Base-by-base conservation (phyloP, 2,113 vertebrate genomes). In the Sapajus apella region DNA sequence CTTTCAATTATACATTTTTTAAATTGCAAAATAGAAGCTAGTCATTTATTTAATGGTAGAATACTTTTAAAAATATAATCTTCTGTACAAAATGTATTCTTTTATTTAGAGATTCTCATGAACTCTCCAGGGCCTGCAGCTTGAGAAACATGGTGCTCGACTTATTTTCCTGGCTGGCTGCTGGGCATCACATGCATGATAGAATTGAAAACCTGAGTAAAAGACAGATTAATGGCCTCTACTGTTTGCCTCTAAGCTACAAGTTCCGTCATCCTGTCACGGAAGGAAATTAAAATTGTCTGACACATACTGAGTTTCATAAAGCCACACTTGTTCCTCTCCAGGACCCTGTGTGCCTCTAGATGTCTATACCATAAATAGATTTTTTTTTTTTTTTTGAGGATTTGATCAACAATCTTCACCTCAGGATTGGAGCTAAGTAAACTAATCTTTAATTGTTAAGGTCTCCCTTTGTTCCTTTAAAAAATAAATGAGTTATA, bases 201-300 rank as follows among this genome's bases (percentile, higher is more conserved):
- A 92, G 85, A 97, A 90, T 66, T 85, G 76, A 97, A 97, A 87
- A 84, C 64, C 30, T 66, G 89, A 95, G 40, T 87, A 80, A 92
- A 87, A 97, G 84, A 91, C 83, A 96, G 93, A 96, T 84, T 96
- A 97, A 96, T 95, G 94, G 66, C n/a, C 25, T 96, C 47, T 72
- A 17, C 25, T 81, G 35, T 85, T 95, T 93, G 81, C 88, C 94
- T 95, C n/a, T 6, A 75, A 97, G 90, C 47, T 94, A 70, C 40
- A 40, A 64, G 70, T 45, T 55, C 81, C 52, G 27, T 96, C 87
- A 94, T 92, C 70, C 73, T 95, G 85, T 79, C 92, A 58, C 5
- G 45, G 68, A 90, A 97, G 56, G 82, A 97, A 95, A 98, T 98
- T 94, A 97, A 97, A 96, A 95, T 61, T 70, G 82, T 89, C 91